These are phyloP conservation scores for Empis stercorea DNA, from an alignment of 2,888 invertebrate species.

Conservation along the genomic window DNA sequence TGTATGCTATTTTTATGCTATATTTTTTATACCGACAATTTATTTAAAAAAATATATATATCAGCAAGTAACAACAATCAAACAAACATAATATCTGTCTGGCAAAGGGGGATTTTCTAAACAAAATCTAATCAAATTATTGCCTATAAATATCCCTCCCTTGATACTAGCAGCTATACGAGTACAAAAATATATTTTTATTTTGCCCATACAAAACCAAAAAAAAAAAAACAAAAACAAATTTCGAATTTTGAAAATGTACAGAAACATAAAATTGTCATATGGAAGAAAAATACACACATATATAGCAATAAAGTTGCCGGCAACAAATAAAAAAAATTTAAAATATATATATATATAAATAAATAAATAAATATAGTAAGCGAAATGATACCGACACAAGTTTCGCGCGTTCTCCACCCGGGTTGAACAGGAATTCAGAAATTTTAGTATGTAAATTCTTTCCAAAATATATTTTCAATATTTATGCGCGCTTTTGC, in stretches of 20 bases:
- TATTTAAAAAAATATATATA: neutral
- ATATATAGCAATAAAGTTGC: neutral
- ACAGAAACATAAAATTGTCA: too few species aligned
- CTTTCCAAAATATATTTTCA: neutral
- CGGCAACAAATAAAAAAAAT: neutral
- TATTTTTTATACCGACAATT: neutral
- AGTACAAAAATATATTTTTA: too few species aligned
- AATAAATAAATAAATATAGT: too few species aligned
- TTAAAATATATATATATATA: neutral
- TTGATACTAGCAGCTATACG: too few species aligned
- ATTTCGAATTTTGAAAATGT: neutral
- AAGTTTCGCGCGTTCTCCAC: conserved; percentile 36
- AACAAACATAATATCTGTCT: too few species aligned
- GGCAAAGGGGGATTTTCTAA: neutral
- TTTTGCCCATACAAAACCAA: neutral
- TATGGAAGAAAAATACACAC: neutral
- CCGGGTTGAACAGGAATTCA: conserved; percentile 32
- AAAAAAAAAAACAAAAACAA: neutral
- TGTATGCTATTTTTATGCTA: conserved; percentile 14
- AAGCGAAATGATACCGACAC: conserved; percentile 17
- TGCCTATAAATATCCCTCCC: conserved; percentile 1
- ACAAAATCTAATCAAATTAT: too few species aligned
- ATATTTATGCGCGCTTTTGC: neutral
- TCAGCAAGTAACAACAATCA: too few species aligned
- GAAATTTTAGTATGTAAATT: conserved; percentile 10